Base-by-base conservation (phyloP, 2,888 invertebrate species). In the Chaitophorus viminalis region DNA sequence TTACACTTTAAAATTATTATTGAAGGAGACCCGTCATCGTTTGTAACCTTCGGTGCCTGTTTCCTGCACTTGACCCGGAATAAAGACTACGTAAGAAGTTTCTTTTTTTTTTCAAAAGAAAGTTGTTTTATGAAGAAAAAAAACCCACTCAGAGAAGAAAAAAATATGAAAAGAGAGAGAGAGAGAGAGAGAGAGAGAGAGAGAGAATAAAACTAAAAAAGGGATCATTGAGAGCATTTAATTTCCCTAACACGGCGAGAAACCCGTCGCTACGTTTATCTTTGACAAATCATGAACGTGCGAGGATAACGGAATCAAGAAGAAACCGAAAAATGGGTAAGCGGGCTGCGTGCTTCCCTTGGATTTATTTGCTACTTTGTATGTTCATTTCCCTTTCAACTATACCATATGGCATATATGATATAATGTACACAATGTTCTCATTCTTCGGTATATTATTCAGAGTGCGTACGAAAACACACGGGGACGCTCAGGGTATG, bases 241-340 rank as follows among this genome's bases (percentile, higher is more conserved):
- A 85, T 85, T 85, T 85, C 46, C 46, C 65, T 77, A 85, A 85
- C 75, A 68, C 65, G 65, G 31, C 68, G 65, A 17, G 68, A 85
- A 77, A 85, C 77, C 77, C 68, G 39, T 46, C 29, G 68, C 11
- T 31, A 46, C 72, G 72, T 85, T 85, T 85, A 77, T 77, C 85
- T 85, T 76, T 85, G 85, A 85, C 68, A 85, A 76, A 85, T 85
- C 65, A 68, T 46, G 76, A 31, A 85, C 85, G 85, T 85, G 77
- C 85, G 31, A 77, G 76, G 68, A 76, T 65, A 85, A 77, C 52
- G 52, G 85, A 75, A 84, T 76, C 68, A 46, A 84, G 76, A 31
- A 65, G 46, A 75, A 84, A 84, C 74, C 60, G 21, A 84, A 84
- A 76, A 70, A 46, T 68, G 68, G 52, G 46, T 82, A 81, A 68